phyloP scores from a whole-genome alignment of 1,140 invertebrate species.

The Apis dorsata region DNA sequence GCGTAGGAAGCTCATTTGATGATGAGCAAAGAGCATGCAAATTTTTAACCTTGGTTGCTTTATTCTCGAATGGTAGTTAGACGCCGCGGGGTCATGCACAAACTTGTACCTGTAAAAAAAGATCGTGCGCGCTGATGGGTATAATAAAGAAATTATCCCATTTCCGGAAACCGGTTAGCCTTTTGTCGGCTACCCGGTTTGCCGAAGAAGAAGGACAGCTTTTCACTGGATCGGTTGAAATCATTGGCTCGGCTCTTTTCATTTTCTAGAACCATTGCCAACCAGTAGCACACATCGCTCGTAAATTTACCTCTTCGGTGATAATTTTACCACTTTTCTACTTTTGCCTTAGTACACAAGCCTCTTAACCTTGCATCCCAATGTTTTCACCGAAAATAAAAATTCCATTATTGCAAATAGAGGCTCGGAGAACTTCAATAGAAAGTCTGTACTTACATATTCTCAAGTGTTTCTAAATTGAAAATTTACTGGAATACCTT shows the following conservation, averaged over 20 bases:
- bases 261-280: neutral
- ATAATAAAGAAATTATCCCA: constrained; percentile 59
- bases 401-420: neutral
- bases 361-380: neutral
- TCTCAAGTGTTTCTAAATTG: neutral
- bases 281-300: neutral
- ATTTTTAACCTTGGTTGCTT: constrained; percentile 11
- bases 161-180: constrained; percentile 66
- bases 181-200: constrained; percentile 48
- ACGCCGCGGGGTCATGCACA: neutral
- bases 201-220: constrained; percentile 14
- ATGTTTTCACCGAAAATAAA: constrained; percentile 25
- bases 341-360: neutral
- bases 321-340: constrained; percentile 25
- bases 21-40: neutral
- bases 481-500: neutral
- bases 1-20: neutral
- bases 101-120: neutral
- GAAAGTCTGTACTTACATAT: neutral
- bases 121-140: constrained; percentile 13
- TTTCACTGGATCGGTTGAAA: constrained; percentile 44
- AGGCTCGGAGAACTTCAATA: neutral
- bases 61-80: neutral
- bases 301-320: neutral
- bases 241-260: neutral